phyloP scores from a whole-genome alignment of 2,888 invertebrate species.

The Physocephala rufipes region DNA sequence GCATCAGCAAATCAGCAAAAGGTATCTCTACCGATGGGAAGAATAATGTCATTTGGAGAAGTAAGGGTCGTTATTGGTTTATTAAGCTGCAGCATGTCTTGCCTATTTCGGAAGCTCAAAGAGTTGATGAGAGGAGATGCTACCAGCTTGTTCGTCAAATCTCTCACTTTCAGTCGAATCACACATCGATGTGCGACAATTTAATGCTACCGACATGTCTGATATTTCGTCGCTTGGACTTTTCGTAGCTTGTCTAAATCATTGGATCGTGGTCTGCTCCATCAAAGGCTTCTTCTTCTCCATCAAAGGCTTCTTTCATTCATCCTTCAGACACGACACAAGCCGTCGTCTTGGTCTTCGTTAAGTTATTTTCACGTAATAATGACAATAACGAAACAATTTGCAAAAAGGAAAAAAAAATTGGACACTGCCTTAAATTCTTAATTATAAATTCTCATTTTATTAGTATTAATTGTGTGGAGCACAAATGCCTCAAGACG shows the following conservation, averaged over 20 bases:
- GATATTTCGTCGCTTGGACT: too few relatives aligned
- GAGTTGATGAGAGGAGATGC: not conserved
- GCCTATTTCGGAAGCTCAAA: not conserved
- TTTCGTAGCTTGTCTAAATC: too few relatives aligned
- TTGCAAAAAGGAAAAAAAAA: not conserved
- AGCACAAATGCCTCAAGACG: too few relatives aligned
- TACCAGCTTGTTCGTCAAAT: not conserved
- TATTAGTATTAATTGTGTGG: slow-evolving; percentile 6
- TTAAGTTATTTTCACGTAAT: too few relatives aligned
- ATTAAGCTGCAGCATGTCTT: not conserved
- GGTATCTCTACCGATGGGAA: too few relatives aligned
- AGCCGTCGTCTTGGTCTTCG: too few relatives aligned
- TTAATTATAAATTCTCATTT: slow-evolving; percentile 3
- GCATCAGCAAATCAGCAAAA: not conserved
- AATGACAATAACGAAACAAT: too few relatives aligned
- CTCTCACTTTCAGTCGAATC: not conserved
- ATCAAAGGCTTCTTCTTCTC: too few relatives aligned
- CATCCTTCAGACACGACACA: too few relatives aligned
- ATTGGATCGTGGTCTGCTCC: too few relatives aligned
- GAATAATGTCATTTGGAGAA: too few relatives aligned
- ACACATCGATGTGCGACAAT: not conserved
- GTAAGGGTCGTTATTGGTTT: not conserved
- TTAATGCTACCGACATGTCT: not conserved
- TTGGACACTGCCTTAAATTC: not conserved
- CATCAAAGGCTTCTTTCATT: too few relatives aligned